phyloP scores from a whole-genome alignment of 2,888 invertebrate species.

The Sinotaia quadrata region DNA sequence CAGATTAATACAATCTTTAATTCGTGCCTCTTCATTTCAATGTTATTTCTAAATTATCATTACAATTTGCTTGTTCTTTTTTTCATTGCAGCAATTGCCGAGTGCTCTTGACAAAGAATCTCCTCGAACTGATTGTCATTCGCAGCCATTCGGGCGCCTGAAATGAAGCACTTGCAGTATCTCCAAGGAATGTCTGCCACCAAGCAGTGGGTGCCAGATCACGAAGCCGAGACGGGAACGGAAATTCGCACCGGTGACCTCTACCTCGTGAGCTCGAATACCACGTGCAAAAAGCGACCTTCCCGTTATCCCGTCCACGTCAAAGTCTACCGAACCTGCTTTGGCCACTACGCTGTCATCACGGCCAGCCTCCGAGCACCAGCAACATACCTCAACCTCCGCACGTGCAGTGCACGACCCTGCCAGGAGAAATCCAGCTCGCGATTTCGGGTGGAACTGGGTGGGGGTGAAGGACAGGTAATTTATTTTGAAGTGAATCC shows the following conservation, averaged over 20 bases:
- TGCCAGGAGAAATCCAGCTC: background rate
- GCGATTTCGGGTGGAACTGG: conserved; percentile 26
- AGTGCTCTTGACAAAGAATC: too few species aligned
- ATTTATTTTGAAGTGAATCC: conserved; percentile 26
- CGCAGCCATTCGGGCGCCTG: background rate
- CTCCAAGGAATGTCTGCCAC: conserved; percentile 9
- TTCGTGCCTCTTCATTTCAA: too few species aligned
- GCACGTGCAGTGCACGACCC: conserved; percentile 25
- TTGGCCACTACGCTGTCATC: conserved; percentile 33
- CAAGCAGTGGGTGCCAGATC: conserved; percentile 13
- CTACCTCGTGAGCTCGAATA: conserved; percentile 12
- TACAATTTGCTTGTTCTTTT: too few species aligned
- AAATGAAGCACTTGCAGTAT: conserved; percentile 12
- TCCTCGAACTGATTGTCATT: too few species aligned
- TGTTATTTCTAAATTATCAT: too few species aligned
- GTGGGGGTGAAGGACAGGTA: conserved; percentile 27
- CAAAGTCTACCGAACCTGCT: conserved; percentile 33
- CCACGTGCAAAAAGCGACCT: background rate
- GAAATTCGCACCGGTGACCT: conserved; percentile 22
- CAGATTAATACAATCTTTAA: too few species aligned
- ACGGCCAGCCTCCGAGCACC: conserved; percentile 14
- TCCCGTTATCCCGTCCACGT: conserved; percentile 31
- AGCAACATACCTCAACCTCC: conserved; percentile 28
- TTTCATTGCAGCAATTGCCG: too few species aligned
- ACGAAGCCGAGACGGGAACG: conserved; percentile 15